Evolutionary conservation across 2,888 invertebrate genomes (phyloP), one percentile per base, ranked within the genome.

Genomic region (Thymelicus sylvestris): DNA sequence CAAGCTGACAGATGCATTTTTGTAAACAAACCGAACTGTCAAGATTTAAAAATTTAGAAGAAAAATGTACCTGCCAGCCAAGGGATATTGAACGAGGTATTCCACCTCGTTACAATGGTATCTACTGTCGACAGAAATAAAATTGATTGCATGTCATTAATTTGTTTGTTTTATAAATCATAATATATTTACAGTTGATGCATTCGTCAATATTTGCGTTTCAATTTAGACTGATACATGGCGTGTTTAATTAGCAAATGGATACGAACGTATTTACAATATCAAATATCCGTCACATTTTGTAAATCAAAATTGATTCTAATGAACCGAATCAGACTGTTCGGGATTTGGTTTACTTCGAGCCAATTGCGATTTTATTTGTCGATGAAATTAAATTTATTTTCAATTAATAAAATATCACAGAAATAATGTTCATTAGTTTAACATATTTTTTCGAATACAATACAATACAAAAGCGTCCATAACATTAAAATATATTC

Each of bases 221-320:
- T 64, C 68, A 63, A 69, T 63, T 68, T 55, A 10, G 13, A 39
- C 6, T n/a, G 38, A 52, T 19, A 57, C 57, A 31, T 38, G 13
- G 31, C 10, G 48, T 41, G 15, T 13, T 13, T 57, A 69, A 69
- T 69, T 64, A 64, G 68, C 63, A 63, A 69, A 63, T 69, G 68
- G 61, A 59, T 39, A 59, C 38, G 13, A 39, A n/a, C n/a, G 59
- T 15, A 2, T 59, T 59, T 38, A 39, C 39, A 59, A 39, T 59
- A 39, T 59, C 38, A 59, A 39, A 39, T 59, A 39, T 39, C 39
- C 6, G 39, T 59, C 38, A 39, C 19, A 12, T 12, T 59, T 39
- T 39, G 39, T n/a, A 1, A 59, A n/a, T 59, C 39, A 57, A 31
- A 31, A n/a, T 57, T 57, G 57, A 57, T 57, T 31, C 24, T 13